Conservation (phyloP, 2,888 invertebrate species). For the Congeria kusceri region DNA sequence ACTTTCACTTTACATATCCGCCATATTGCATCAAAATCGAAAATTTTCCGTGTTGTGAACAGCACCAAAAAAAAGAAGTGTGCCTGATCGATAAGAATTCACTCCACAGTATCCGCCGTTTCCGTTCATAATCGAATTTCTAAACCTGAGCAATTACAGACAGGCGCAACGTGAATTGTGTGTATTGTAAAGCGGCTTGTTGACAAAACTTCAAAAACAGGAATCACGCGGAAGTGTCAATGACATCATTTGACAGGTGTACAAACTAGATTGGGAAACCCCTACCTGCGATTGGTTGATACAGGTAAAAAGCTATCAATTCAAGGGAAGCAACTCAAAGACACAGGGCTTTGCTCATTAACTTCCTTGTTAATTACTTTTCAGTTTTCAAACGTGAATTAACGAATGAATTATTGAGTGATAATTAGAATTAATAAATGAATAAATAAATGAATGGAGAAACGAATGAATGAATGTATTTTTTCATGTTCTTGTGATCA, state of each 20-base stretch:
- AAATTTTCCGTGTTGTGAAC: no score
- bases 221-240: constrained; percentile 55
- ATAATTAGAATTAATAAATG: no score
- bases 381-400: no score
- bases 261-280: constrained; percentile 43
- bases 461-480: no score
- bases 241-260: constrained; percentile 63
- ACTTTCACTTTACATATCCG: constrained; percentile 25
- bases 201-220: constrained; percentile 43
- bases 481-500: no score
- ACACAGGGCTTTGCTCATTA: not conserved
- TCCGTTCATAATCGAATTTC: no score
- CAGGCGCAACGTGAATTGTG: constrained; percentile 19
- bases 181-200: constrained; percentile 28
- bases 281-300: constrained; percentile 20
- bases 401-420: no score
- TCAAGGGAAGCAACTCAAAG: not conserved
- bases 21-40: constrained; percentile 57
- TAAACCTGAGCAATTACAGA: not conserved
- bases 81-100: constrained; percentile 51
- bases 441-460: no score
- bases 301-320: not conserved
- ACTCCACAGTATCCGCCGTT: constrained; percentile 29
- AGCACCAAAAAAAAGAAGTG: no score
- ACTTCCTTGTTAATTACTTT: no score